phyloP scores from a whole-genome alignment of 2,113 vertebrate genomes.

The Chaetops frenatus region DNA sequence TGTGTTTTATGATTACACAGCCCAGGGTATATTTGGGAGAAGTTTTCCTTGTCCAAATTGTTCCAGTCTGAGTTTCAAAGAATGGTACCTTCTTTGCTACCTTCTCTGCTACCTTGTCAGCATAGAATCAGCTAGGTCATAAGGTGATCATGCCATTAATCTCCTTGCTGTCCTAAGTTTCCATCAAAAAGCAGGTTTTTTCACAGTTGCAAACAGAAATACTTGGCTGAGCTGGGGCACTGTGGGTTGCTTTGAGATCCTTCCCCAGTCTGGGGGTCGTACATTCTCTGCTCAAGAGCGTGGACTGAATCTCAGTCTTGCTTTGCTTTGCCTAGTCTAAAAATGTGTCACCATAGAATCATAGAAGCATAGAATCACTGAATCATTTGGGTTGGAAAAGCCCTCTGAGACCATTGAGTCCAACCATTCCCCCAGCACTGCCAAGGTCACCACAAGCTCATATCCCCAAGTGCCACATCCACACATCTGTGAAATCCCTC shows the following conservation, averaged over 20 bases:
- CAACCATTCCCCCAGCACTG: background rate
- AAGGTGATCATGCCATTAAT: slow-evolving; percentile 2
- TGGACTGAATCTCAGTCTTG: background rate
- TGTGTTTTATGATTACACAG: background rate
- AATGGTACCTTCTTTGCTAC: background rate
- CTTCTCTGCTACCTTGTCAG: slow-evolving; percentile 3
- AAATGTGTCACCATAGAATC: background rate
- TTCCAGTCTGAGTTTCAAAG: slow-evolving; percentile 29
- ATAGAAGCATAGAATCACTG: background rate
- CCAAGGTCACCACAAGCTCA: background rate
- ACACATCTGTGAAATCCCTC: background rate
- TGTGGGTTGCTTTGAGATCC: background rate
- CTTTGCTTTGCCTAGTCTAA: background rate
- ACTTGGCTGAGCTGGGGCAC: background rate
- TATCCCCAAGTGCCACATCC: background rate
- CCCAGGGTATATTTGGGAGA: background rate
- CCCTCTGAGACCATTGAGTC: background rate
- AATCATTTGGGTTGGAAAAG: background rate
- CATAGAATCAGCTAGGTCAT: slow-evolving; percentile 13
- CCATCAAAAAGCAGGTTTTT: background rate
- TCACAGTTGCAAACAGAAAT: background rate
- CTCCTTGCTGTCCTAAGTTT: background rate
- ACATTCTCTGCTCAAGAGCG: background rate
- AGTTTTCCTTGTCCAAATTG: background rate
- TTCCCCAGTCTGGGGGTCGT: background rate